Evolutionary conservation across 2,888 invertebrate species (phyloP), one percentile per base, ranked within the genome.

Genomic region (Argyra leucocephala): DNA sequence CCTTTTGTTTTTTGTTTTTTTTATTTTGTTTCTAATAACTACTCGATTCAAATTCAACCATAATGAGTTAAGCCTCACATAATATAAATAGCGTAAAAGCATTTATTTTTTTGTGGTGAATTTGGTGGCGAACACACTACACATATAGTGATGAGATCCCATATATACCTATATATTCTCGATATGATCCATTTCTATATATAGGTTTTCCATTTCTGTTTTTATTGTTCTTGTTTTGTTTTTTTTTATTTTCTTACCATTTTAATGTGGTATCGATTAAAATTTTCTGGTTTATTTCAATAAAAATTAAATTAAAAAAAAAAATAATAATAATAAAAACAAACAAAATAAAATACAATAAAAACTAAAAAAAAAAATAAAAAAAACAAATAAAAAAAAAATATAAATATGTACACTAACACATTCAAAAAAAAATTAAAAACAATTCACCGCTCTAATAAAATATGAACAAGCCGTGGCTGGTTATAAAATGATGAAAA

Each of bases 21-120:
- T 31, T 31, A 7, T 31, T 31, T 31, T 7, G 5, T 31, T 31
- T 7, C 10, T 10, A 7, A 48, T 48, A 48, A 5, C 12, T 48
- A 15, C 48, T 48, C 48, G 18, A 48, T 48, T 48, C 48, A 48
- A 48, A 12, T 48, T 48, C 15, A 48, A 48, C n/a, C 48, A 48
- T 48, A 48, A 48, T 48, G 48, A 48, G 48, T 48, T 48, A 48
- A 48, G 48, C 48, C 48, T 48, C 48, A 48, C 15, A n/a, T 48
- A 48, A 18, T n/a, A 15, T 18, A 48, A 48, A 48, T 48, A 48
- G n/a, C 48, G n/a, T 48, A 48, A 48, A 48, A 48, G 48, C 9
- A 48, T 48, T 48, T 48, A 12, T 48, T 12, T 31, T 48, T 37
- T 48, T 48, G 48, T 48, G 48, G 48, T 48, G 48, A 48, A 48